Evolutionary conservation across 2,113 vertebrate species (phyloP).

Genomic region (Hylia prasina): DNA sequence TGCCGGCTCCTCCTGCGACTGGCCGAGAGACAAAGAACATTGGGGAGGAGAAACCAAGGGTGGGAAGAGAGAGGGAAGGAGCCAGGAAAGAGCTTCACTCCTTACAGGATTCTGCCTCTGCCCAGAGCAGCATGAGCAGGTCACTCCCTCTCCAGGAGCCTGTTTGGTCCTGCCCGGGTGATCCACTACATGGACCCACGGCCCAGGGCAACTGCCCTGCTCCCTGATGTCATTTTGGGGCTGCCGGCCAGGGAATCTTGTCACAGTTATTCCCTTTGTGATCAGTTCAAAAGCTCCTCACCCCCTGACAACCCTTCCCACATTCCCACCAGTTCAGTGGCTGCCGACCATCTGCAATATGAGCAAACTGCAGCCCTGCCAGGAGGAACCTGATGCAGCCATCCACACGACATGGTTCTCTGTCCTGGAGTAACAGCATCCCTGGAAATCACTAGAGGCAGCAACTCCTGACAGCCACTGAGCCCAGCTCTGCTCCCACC

Average conservation of each 20-base stretch:
- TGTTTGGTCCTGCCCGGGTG: background rate
- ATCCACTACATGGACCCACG: background rate
- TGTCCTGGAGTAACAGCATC: background rate
- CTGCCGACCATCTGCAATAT: fast-evolving
- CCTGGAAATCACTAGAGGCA: background rate
- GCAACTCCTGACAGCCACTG: background rate
- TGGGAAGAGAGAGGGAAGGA: background rate
- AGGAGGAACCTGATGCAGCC: background rate
- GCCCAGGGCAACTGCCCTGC: background rate
- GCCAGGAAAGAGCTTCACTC: background rate
- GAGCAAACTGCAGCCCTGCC: background rate
- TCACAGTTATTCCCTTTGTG: background rate
- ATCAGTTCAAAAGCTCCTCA: background rate
- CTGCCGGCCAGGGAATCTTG: background rate
- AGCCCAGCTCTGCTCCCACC: constrained; percentile 37
- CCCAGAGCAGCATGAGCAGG: background rate
- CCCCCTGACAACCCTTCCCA: background rate
- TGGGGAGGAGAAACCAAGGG: background rate
- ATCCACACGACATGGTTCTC: background rate
- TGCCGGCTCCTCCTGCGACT: background rate
- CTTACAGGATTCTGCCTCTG: background rate
- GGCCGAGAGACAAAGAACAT: background rate
- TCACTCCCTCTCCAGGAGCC: background rate
- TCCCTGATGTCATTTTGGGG: background rate
- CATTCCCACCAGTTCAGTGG: background rate